Evolutionary conservation across 2,888 invertebrate species (phyloP).

Genomic region (Anarsia innoxiella): DNA sequence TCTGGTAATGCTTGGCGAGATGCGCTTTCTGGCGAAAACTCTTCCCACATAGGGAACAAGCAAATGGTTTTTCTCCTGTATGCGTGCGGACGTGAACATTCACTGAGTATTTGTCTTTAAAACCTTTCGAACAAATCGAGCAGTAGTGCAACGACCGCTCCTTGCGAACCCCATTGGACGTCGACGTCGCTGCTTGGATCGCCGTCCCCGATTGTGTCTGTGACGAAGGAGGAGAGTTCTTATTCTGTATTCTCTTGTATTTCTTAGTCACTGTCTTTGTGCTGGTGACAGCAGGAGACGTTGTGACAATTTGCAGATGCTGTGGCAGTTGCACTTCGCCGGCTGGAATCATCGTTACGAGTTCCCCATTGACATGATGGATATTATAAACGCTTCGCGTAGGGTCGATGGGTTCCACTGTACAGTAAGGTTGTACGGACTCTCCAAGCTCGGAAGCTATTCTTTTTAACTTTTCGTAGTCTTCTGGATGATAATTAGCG

Average conservation of each 20-base stretch:
- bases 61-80: constrained; percentile 98
- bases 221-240: constrained; percentile 59
- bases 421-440: constrained; percentile 82
- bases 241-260: constrained; percentile 78
- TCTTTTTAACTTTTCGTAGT: constrained; percentile 88
- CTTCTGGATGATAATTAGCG: constrained; percentile 82
- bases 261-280: constrained; percentile 80
- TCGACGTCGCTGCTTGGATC: constrained; percentile 74
- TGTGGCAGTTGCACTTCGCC: constrained; percentile 63
- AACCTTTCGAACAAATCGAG: constrained; percentile 94
- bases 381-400: constrained; percentile 72
- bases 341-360: constrained; percentile 67
- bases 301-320: constrained; percentile 73
- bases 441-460: constrained; percentile 89
- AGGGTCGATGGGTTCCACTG: constrained; percentile 71
- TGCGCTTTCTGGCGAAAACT: constrained; percentile 95
- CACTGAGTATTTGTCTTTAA: constrained; percentile 97
- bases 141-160: constrained; percentile 93
- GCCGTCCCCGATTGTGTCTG: constrained; percentile 53
- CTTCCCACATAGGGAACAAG: constrained; percentile 94
- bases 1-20: constrained; percentile 94
- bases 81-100: constrained; percentile 98
- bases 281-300: constrained; percentile 77
- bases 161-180: constrained; percentile 84
- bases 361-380: constrained; percentile 64